Evolutionary conservation across 2,888 invertebrate genomes (phyloP).

Genomic region (Bombylius major): DNA sequence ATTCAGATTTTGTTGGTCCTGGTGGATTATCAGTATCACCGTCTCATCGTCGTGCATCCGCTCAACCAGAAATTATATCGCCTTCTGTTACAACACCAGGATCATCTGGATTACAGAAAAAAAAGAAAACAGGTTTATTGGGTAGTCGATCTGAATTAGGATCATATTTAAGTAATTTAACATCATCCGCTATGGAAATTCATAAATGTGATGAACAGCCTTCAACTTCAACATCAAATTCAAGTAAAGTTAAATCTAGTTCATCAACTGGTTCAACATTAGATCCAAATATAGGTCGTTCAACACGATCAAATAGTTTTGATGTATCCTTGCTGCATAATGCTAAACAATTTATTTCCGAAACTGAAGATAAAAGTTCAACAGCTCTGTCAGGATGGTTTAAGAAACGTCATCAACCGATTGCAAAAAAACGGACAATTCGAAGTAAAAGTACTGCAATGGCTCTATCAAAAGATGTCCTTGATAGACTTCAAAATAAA

Average conservation of each 20-base stretch:
- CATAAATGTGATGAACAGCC: constrained; percentile 49
- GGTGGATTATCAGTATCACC: constrained; percentile 40
- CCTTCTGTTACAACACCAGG: constrained; percentile 23
- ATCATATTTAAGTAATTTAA: constrained; percentile 55
- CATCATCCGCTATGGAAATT: constrained; percentile 70
- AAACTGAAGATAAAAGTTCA: constrained; percentile 39
- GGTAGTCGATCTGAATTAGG: constrained; percentile 73
- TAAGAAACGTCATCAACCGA: constrained; percentile 62
- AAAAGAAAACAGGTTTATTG: constrained; percentile 46
- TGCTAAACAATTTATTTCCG: constrained; percentile 34
- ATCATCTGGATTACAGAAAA: constrained; percentile 23
- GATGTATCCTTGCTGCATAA: constrained; percentile 60
- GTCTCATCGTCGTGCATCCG: constrained; percentile 53
- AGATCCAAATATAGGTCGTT: constrained; percentile 37
- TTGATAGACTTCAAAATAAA: constrained; percentile 43
- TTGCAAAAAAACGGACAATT: constrained; percentile 48
- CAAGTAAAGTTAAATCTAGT: constrained; percentile 17
- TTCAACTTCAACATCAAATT: constrained; percentile 12
- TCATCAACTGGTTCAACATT: constrained; percentile 23
- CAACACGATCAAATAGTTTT: constrained; percentile 71
- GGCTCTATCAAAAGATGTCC: constrained; percentile 45
- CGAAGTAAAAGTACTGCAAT: constrained; percentile 40
- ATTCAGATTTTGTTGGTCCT: constrained; percentile 55
- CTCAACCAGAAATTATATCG: constrained; percentile 46
- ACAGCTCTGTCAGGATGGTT: constrained; percentile 60